Evolutionary conservation across 2,113 vertebrate species (phyloP).

Genomic region (Cinclus mexicanus): DNA sequence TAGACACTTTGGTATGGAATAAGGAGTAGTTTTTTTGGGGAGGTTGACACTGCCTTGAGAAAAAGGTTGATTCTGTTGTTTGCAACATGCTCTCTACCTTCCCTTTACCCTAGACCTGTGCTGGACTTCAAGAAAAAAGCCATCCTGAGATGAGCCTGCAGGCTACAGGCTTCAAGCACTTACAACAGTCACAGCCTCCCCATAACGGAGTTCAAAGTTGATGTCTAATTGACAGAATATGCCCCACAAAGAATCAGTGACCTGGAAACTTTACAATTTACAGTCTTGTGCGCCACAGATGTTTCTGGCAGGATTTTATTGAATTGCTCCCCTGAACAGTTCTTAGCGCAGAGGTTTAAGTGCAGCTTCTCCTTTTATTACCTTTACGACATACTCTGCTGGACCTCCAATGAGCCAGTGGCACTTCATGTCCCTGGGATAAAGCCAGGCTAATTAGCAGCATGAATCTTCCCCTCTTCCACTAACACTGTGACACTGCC

Average conservation of each 20-base stretch:
- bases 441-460: constrained; percentile 49
- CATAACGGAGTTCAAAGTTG: background rate
- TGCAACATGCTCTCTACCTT: background rate
- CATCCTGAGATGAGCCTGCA: background rate
- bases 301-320: constrained; percentile 27
- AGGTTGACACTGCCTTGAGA: background rate
- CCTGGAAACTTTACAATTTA: background rate
- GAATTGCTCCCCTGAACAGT: background rate
- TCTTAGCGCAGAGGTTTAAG: background rate
- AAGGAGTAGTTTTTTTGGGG: background rate
- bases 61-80: background rate
- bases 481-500: background rate
- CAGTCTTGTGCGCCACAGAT: background rate
- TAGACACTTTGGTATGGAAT: background rate
- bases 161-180: background rate
- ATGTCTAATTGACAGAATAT: background rate
- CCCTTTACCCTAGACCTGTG: background rate
- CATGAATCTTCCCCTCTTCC: constrained; percentile 46
- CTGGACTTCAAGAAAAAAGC: background rate
- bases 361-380: constrained; percentile 37
- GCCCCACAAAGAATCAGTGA: background rate
- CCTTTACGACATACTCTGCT: constrained; percentile 24
- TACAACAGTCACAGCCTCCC: background rate
- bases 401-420: constrained; percentile 50
- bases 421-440: constrained; percentile 31